Evolutionary conservation across 2,888 invertebrate species (phyloP), one percentile per base, ranked within the genome.

Genomic region (Limnephilus rhombicus): DNA sequence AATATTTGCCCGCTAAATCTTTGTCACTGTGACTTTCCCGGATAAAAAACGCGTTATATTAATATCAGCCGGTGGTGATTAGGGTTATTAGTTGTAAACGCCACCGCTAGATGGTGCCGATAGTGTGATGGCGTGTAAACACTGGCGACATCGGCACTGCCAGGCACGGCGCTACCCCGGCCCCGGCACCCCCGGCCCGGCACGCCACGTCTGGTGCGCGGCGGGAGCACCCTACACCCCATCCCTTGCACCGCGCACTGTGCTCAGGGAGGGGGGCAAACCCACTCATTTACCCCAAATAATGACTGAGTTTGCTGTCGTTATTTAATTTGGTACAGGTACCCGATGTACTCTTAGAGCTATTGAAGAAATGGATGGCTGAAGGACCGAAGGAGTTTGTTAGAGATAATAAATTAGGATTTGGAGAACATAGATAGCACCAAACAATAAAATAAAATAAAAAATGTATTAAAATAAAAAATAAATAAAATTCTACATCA

Each of bases 31-130:
- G 86, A 49, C 86, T 37, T 34, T 86, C n/a, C 49, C 37, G 37
- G n/a, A 18, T 37, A 49, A 86, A 85, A 86, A 86, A 86, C 49
- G 29, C 86, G 86, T 86, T 49, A 68, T 68, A 86, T 86, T 86
- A 86, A 86, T 86, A 86, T 86, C 86, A 34, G 82, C 86, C 81
- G 31, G 81, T 80, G 83, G 92, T 91, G 89, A 92, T 93, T 93
- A 92, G 53, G 93, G 92, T 93, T 93, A 93, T 93, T 93, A 93
- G 93, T 93, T 92, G 92, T 92, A 89, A 92, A 91, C 91, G 93
- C 91, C 91, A 80, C 90, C 91, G 93, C 92, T 86, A 92, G 91
- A 92, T 92, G 92, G 83, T 53, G 93, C 89, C 90, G 91, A 90
- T 92, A 92, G 93, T 92, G 92, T 92, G 91, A 91, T 92, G 92